A percentile compares a stretch with the other conserved stretches of the same genome.
phyloP scores from a whole-genome alignment of 2,113 vertebrate species.

The Bambusicola thoracicus region DNA sequence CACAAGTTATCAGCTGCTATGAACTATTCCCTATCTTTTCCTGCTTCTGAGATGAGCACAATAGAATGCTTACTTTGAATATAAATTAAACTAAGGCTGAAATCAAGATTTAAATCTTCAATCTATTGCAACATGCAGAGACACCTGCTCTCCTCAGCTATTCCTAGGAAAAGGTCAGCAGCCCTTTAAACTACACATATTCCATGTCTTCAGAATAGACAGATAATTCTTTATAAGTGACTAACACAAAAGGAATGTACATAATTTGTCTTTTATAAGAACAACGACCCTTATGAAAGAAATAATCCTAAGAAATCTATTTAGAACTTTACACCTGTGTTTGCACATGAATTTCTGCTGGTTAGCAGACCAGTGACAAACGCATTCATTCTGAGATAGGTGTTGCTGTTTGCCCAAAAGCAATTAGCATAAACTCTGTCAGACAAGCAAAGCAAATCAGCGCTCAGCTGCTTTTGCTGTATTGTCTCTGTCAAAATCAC shows the following conservation, averaged over 20 bases:
- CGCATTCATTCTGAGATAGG: constrained; percentile 13
- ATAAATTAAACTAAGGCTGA: neutral
- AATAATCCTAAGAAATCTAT: neutral
- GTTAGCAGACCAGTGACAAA: constrained; percentile 55
- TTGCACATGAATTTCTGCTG: constrained; percentile 42
- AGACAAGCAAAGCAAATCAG: constrained; percentile 12
- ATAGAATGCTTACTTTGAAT: neutral
- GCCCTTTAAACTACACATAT: neutral
- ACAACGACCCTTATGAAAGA: constrained; percentile 10
- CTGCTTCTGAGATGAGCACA: neutral
- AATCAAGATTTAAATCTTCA: neutral
- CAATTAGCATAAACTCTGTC: constrained; percentile 24
- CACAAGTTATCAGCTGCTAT: neutral
- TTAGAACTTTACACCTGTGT: constrained; percentile 45
- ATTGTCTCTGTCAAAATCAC: constrained; percentile 39
- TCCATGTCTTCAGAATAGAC: neutral
- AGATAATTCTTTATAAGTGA: neutral
- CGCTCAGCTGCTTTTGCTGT: neutral
- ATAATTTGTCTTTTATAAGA: neutral
- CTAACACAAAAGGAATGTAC: neutral
- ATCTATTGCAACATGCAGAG: neutral
- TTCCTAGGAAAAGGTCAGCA: neutral
- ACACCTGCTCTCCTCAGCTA: neutral
- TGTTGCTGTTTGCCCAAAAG: constrained; percentile 45
- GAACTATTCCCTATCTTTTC: neutral